These are phyloP conservation scores for Myiozetetes cayanensis DNA, from an alignment of 2,113 vertebrate genomes.

Conservation along the genomic window DNA sequence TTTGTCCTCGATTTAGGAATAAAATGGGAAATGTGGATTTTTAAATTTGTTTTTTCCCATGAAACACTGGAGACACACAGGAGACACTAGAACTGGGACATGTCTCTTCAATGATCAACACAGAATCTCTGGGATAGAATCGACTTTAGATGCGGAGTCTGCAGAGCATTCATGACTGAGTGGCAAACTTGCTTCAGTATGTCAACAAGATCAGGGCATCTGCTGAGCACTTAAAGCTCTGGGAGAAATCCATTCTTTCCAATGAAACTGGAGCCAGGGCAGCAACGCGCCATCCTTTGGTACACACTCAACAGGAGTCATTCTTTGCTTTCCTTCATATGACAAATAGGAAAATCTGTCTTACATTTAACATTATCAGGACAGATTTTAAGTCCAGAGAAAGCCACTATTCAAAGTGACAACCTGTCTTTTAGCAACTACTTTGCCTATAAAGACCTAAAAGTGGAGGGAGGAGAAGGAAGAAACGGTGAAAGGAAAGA, in stretches of 20 bases:
- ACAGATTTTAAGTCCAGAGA: not conserved
- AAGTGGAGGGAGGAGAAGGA: not conserved
- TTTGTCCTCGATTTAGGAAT: not conserved
- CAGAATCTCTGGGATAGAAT: not conserved
- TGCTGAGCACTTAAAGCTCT: not conserved
- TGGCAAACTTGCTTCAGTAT: not conserved
- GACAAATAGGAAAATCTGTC: not conserved
- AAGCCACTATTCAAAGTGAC: constrained; percentile 13
- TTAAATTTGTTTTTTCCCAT: not conserved
- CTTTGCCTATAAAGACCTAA: constrained; percentile 38
- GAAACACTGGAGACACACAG: not conserved
- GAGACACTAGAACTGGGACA: not conserved
- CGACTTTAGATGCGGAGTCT: not conserved
- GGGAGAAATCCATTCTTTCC: not conserved
- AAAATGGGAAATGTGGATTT: not conserved
- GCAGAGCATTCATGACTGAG: not conserved
- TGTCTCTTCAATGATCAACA: not conserved
- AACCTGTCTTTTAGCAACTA: constrained; percentile 48
- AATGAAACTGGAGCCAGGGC: not conserved
- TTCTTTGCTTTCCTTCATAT: not conserved
- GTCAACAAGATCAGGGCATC: not conserved
- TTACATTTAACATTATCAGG: not conserved
- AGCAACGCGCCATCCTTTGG: not conserved
- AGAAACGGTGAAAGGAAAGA: constrained; percentile 19
- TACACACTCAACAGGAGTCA: not conserved